These are phyloP conservation scores for Phalacrocorax pelagicus DNA, from an alignment of 2,113 vertebrate species.

Conservation along the genomic window DNA sequence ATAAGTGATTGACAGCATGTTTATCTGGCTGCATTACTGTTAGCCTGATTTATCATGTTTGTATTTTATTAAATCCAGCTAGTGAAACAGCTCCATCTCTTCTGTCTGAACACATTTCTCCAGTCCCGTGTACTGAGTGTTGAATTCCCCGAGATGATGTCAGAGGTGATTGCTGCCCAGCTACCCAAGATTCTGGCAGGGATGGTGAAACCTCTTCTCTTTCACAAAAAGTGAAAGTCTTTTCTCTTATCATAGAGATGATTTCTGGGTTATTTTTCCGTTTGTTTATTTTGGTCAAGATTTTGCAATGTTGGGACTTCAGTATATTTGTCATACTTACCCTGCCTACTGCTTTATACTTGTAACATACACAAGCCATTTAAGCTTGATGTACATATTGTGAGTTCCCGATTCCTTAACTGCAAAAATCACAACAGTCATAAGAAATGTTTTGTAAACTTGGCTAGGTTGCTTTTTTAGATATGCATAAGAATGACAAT, in stretches of 20 bases:
- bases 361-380: slow-evolving; percentile 59
- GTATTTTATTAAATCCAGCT: slow-evolving; percentile 79
- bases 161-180: slow-evolving; percentile 95
- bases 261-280: slow-evolving; percentile 17
- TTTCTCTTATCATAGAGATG: slow-evolving; percentile 61
- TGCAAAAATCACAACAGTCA: slow-evolving; percentile 46
- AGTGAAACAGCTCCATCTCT: slow-evolving; percentile 95
- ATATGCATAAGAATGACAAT: slow-evolving; percentile 33
- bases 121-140: slow-evolving; percentile 93
- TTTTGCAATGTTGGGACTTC: slow-evolving; percentile 56
- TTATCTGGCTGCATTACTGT: background rate
- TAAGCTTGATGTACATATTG: slow-evolving; percentile 58
- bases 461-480: slow-evolving; percentile 56
- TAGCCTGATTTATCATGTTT: slow-evolving; percentile 26
- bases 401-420: slow-evolving; percentile 50
- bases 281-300: slow-evolving; percentile 46
- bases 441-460: slow-evolving; percentile 62
- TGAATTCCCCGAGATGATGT: slow-evolving; percentile 99
- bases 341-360: slow-evolving; percentile 55
- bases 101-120: slow-evolving; percentile 95
- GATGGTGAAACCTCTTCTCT: slow-evolving; percentile 96
- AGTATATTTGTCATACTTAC: slow-evolving; percentile 39
- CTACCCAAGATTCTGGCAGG: slow-evolving; percentile 96
- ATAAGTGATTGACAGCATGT: background rate
- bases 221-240: slow-evolving; percentile 89